phyloP scores from a whole-genome alignment of 2,888 invertebrate species.

The Phalera bucephala region DNA sequence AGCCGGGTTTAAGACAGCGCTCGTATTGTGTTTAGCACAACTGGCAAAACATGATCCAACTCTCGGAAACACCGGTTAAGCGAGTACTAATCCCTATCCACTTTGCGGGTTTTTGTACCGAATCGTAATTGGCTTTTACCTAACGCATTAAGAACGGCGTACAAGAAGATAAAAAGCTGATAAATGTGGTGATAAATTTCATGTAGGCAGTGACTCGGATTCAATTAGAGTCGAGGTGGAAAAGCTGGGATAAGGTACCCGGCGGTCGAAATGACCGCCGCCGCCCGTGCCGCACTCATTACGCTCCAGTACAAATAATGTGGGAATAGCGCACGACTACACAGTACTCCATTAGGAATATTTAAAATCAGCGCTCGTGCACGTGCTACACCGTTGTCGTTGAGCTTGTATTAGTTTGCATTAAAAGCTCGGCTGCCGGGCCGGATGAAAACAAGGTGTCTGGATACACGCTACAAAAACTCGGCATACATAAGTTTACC shows the following conservation, averaged over 20 bases:
- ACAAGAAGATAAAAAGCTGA: conserved; percentile 49
- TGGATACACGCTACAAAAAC: conserved; percentile 32
- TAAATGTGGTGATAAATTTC: conserved; percentile 55
- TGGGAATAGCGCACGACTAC: conserved; percentile 10
- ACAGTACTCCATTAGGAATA: not conserved
- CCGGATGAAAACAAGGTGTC: conserved; percentile 38
- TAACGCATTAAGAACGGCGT: conserved; percentile 41
- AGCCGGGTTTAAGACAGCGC: conserved; percentile 4
- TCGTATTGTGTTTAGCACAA: conserved; percentile 10
- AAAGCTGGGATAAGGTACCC: conserved; percentile 30
- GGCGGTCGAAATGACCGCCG: conserved; percentile 31
- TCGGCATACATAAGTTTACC: conserved; percentile 18
- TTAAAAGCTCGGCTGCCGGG: conserved; percentile 39
- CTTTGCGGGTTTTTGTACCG: conserved; percentile 27
- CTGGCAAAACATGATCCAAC: conserved; percentile 16
- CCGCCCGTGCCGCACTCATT: conserved; percentile 21
- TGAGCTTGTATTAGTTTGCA: conserved; percentile 32
- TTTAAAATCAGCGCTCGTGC: conserved; percentile 2
- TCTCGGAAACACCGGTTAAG: conserved; percentile 10
- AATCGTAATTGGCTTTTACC: conserved; percentile 39
- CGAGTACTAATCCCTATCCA: conserved; percentile 18
- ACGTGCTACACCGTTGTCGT: conserved; percentile 15
- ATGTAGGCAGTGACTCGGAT: conserved; percentile 49
- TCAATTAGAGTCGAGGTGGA: conserved; percentile 45
- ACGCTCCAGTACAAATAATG: conserved; percentile 22